These are phyloP conservation scores for Loris lydekkerianus DNA, from an alignment of 2,797 vertebrate genomes.

Conservation along the genomic window DNA sequence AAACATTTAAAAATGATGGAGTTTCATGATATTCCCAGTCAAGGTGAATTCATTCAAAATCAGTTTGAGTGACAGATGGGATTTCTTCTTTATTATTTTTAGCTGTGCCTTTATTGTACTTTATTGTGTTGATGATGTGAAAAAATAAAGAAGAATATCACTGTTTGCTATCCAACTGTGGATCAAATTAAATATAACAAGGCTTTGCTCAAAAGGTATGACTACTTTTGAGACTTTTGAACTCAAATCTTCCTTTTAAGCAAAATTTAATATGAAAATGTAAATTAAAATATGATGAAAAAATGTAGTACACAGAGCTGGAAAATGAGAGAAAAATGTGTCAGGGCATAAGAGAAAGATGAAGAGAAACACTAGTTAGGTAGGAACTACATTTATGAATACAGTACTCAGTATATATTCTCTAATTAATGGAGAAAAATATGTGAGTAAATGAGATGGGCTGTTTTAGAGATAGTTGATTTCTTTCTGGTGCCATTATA, in stretches of 20 bases:
- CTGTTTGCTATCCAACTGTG: slow-evolving; percentile 38
- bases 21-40: slow-evolving; percentile 22
- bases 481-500: background rate
- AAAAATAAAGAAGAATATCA: slow-evolving; percentile 48
- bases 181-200: slow-evolving; percentile 66
- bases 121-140: slow-evolving; percentile 6
- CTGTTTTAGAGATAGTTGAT: background rate
- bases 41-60: slow-evolving; percentile 53
- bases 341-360: slow-evolving; percentile 50
- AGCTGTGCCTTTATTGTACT: background rate
- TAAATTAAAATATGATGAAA: slow-evolving; percentile 71
- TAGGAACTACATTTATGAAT: background rate
- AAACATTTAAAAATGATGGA: slow-evolving; percentile 59
- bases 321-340: slow-evolving; percentile 65
- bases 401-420: background rate
- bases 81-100: slow-evolving; percentile 50
- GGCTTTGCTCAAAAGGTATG: background rate
- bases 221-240: slow-evolving; percentile 20
- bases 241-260: slow-evolving; percentile 56
- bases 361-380: slow-evolving; percentile 47
- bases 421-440: slow-evolving; percentile 2
- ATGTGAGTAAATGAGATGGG: background rate
- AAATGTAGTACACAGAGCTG: slow-evolving; percentile 55
- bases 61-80: slow-evolving; percentile 31
- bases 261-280: slow-evolving; percentile 67